phyloP scores from a whole-genome alignment of 2,888 invertebrate genomes.

The Microctonus brassicae region DNA sequence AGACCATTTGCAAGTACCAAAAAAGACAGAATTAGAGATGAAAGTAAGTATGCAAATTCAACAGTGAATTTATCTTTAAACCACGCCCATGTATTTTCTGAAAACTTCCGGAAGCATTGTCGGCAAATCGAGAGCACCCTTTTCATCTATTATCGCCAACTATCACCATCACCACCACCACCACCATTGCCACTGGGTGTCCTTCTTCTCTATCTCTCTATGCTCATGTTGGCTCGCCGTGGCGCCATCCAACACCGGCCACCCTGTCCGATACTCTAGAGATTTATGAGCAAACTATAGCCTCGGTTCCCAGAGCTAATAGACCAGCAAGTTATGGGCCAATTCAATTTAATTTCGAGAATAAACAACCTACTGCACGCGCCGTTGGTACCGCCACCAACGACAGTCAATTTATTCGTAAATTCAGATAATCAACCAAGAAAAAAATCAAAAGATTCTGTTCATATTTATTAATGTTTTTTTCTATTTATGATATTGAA shows the following conservation, averaged over 20 bases:
- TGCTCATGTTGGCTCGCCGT: constrained; percentile 31
- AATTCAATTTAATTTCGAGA: constrained; percentile 68
- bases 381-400: constrained; percentile 48
- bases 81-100: constrained; percentile 68
- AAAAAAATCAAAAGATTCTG: not conserved
- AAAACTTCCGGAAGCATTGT: constrained; percentile 65
- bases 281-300: constrained; percentile 68
- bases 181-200: constrained; percentile 34
- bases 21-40: constrained; percentile 16
- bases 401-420: constrained; percentile 59
- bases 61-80: constrained; percentile 66
- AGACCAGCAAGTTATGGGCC: constrained; percentile 67
- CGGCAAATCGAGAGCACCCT: constrained; percentile 61
- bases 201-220: too few species aligned
- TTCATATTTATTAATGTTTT: not conserved
- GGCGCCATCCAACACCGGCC: constrained; percentile 49
- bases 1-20: not conserved
- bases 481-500: not conserved
- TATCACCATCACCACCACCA: constrained; percentile 32
- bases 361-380: constrained; percentile 59
- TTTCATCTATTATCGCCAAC: constrained; percentile 32
- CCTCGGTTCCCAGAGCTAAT: constrained; percentile 64
- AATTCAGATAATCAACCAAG: constrained; percentile 40
- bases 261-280: constrained; percentile 61
- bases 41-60: constrained; percentile 65